Evolutionary conservation across 2,113 vertebrate genomes (phyloP).

Genomic region (Melospiza georgiana): DNA sequence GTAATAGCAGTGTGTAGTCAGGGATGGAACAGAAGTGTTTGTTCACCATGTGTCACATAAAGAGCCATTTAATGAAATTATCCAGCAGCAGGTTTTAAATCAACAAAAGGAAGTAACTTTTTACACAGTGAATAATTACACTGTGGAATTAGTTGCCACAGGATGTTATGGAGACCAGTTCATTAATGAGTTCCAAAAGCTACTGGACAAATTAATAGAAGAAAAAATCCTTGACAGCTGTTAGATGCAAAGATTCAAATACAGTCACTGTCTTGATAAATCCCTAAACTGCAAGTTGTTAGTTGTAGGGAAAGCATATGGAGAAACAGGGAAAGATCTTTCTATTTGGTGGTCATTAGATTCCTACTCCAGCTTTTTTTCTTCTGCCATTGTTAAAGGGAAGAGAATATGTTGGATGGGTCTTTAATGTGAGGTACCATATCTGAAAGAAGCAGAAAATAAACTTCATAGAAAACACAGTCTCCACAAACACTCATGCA

Average conservation of each 20-base stretch:
- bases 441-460: not conserved
- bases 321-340: not conserved
- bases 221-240: not conserved
- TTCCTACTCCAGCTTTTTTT: not conserved
- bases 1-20: not conserved
- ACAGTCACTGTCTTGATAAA: not conserved
- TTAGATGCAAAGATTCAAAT: not conserved
- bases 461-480: not conserved
- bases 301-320: not conserved
- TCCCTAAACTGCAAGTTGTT: not conserved
- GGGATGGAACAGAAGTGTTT: conserved; percentile 16
- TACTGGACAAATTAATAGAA: not conserved
- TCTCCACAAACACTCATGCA: not conserved
- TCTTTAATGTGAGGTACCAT: not conserved
- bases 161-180: not conserved
- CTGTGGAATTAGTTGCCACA: conserved; percentile 24
- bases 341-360: not conserved
- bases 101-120: conserved; percentile 29
- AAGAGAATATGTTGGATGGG: not conserved
- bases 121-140: not conserved
- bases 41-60: not conserved
- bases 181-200: not conserved
- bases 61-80: not conserved
- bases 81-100: not conserved
- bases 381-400: not conserved